Evolutionary conservation across 2,888 invertebrate species (phyloP).

Genomic region (Drosophila mayaguana): DNA sequence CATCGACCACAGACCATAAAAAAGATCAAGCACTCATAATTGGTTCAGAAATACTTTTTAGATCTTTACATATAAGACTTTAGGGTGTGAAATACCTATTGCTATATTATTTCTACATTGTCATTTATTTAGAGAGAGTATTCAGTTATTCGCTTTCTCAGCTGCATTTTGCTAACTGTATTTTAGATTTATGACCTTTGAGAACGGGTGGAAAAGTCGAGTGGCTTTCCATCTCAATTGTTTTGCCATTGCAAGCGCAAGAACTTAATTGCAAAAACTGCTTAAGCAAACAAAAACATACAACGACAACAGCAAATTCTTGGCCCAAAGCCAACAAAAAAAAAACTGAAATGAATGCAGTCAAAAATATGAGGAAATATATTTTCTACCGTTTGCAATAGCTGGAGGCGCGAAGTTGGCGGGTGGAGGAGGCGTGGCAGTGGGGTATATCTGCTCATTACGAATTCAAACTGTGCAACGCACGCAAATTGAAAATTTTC

Average conservation of each 20-base stretch:
- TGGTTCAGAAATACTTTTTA: too few relatives aligned
- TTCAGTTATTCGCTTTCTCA: background rate
- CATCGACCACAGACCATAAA: too few relatives aligned
- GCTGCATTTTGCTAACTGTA: conserved; percentile 1
- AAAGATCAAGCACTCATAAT: too few relatives aligned
- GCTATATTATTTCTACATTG: background rate
- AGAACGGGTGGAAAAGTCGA: conserved; percentile 54
- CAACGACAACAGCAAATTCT: conserved; percentile 5
- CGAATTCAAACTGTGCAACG: conserved; percentile 48
- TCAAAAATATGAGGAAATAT: conserved; percentile 46
- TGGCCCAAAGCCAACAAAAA: conserved; percentile 40
- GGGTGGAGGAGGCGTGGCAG: background rate
- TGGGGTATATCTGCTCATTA: conserved; percentile 51
- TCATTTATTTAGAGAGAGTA: background rate
- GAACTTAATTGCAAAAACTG: conserved; percentile 54
- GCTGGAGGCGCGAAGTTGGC: conserved; percentile 19
- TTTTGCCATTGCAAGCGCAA: conserved; percentile 34
- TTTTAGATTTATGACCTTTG: conserved; percentile 60
- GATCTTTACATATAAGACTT: background rate
- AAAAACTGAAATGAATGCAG: conserved; percentile 32
- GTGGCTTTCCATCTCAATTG: conserved; percentile 61
- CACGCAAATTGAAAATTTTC: conserved; percentile 51
- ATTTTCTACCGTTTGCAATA: conserved; percentile 26
- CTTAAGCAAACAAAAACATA: conserved; percentile 30
- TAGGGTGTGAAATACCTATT: background rate